Evolutionary conservation across 2,797 vertebrate genomes (phyloP), one percentile per base, ranked within the genome.

Genomic region (Myotis planiceps): DNA sequence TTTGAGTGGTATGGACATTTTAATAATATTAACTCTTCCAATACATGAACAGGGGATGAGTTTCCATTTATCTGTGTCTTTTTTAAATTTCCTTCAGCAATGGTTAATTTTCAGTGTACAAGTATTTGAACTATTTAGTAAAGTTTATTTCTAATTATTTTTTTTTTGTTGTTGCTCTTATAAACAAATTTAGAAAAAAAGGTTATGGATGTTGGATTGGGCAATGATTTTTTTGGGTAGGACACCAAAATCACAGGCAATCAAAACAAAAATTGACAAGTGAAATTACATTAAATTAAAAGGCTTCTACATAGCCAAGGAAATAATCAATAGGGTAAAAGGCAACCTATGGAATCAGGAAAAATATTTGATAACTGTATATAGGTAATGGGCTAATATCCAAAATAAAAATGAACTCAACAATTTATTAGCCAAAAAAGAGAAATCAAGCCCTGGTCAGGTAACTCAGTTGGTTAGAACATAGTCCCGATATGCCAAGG

Each of bases 291-390:
- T 32, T 63, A 69, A 39, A 39, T 18, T 69, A 39, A 39, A 85
- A 37, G 0, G 0, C 4, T 27, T 71, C 19, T 92, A 13, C 9
- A 3, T 5, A 27, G 32, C 83, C 39, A 58, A 18, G 6, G 9
- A 58, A 69, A 85, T 18, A 55, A 75, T 25, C 39, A 60, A 32
- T 0, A 65, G 29, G 29, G 4, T n/a, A 27, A 76, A 18, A 0
- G 4, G 4, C 4, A 37, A 0, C 14, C n/a, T 47, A 27, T 2
- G 2, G 8, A 47, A 58, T 9, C 9, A 19, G 25, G n/a, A 49
- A 25, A 32, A 15, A 47, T 68, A 47, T 39, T 69, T 78, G 18
- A n/a, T 37, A 47, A n/a, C 4, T 13, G 5, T 55, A 29, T 10
- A 29, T 27, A 63, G 74, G 29, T 60, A 42, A 32, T 12, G 10